These are phyloP conservation scores for Tricholauxania praeusta DNA, from an alignment of 2,888 invertebrate species.

Conservation along the genomic window DNA sequence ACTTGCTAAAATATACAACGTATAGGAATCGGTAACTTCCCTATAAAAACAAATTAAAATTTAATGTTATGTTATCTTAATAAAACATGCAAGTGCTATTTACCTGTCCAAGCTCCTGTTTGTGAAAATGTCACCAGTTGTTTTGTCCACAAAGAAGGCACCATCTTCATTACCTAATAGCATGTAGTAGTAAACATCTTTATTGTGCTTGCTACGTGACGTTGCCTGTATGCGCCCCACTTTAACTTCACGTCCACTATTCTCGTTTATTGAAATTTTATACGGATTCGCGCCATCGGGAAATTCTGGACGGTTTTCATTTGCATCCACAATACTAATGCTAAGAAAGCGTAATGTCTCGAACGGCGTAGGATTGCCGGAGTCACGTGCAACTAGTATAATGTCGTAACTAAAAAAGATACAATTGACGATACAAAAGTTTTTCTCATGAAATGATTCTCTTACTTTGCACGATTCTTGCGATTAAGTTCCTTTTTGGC, in stretches of 20 bases:
- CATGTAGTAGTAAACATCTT: constrained; percentile 87
- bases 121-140: constrained; percentile 83
- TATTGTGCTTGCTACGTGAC: constrained; percentile 81
- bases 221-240: constrained; percentile 71
- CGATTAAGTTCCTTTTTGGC: constrained; percentile 84
- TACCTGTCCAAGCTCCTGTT: constrained; percentile 83
- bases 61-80: neutral
- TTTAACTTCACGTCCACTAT: constrained; percentile 73
- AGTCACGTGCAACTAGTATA: constrained; percentile 84
- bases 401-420: constrained; percentile 70
- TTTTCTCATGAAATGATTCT: neutral
- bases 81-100: constrained; percentile 1
- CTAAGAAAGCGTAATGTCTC: constrained; percentile 82
- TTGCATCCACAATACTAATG: constrained; percentile 81
- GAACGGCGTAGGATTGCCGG: constrained; percentile 83
- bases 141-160: constrained; percentile 83
- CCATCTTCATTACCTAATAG: constrained; percentile 82
- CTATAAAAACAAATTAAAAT: constrained; percentile 63
- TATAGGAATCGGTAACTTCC: constrained; percentile 80
- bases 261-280: constrained; percentile 80
- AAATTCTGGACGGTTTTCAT: constrained; percentile 86
- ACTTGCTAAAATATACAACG: constrained; percentile 83
- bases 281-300: constrained; percentile 74
- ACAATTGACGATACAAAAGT: neutral
- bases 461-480: constrained; percentile 74